Evolutionary conservation across 53 echinoderm and acorn worm genomes (phyloP).

Genomic region (Holothuria leucospilota): DNA sequence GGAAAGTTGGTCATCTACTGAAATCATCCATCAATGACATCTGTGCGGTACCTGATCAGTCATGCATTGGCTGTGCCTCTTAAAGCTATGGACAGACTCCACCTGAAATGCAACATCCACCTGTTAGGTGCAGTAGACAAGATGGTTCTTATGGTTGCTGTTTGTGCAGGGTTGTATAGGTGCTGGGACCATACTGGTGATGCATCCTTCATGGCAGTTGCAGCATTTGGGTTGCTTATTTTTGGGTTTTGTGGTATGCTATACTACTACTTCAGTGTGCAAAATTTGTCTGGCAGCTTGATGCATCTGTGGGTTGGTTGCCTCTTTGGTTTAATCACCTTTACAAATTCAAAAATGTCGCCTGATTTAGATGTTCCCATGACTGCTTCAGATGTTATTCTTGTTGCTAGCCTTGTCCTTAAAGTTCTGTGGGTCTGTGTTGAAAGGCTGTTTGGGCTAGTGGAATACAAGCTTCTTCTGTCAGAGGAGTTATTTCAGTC

Average conservation of each 20-base stretch:
- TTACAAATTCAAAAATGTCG: slow-evolving; percentile 42
- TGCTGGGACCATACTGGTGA: slow-evolving; percentile 81
- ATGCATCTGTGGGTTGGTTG: slow-evolving; percentile 95
- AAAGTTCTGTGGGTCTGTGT: slow-evolving; percentile 75
- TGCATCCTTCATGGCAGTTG: slow-evolving; percentile 76
- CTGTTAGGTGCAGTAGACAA: slow-evolving; percentile 71
- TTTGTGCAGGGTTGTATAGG: slow-evolving; percentile 84
- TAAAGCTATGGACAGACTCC: slow-evolving; percentile 69
- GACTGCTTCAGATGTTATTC: slow-evolving; percentile 74
- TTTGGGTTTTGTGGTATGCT: slow-evolving; percentile 89
- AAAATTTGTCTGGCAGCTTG: slow-evolving; percentile 76
- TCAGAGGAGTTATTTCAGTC: slow-evolving; percentile 85
- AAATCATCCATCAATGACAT: slow-evolving; percentile 66
- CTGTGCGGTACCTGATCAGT: slow-evolving; percentile 86
- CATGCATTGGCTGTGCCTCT: slow-evolving; percentile 82
- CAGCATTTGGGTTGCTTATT: slow-evolving; percentile 77
- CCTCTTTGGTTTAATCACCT: slow-evolving; percentile 86
- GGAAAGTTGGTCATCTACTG: no score
- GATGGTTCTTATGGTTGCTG: slow-evolving; percentile 74
- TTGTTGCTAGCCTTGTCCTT: slow-evolving; percentile 75
- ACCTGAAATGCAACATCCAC: slow-evolving; percentile 76
- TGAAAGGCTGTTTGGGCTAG: slow-evolving; percentile 76
- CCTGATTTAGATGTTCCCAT: slow-evolving; percentile 52
- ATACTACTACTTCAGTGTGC: slow-evolving; percentile 87
- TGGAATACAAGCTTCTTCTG: slow-evolving; percentile 71